Base-by-base conservation (phyloP, 2,888 invertebrate genomes). In the Limnephilus lunatus region DNA sequence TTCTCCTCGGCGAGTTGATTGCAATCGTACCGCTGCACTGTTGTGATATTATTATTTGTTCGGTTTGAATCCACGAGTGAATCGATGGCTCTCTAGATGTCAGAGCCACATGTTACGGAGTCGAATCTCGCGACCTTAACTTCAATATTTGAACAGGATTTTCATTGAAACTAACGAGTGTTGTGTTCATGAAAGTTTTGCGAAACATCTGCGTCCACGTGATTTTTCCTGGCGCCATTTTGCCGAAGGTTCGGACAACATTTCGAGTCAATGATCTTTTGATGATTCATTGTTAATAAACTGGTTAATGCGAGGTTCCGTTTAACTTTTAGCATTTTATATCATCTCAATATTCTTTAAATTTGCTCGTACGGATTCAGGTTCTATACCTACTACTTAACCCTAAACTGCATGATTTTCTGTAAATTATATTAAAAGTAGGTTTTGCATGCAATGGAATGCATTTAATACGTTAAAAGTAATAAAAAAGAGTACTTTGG, bases 221-320 rank as follows among this genome's bases (percentile, higher is more conserved):
- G 68, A 25, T 32, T 25, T 53, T 53, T 68, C 68, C 31, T 35
- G 88, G 30, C 88, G 88, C 53, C 88, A 12, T 32, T 88, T 31
- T 68, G 31, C 19, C 88, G 88, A 88, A 88, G 88, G 88, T 88
- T 88, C 35, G 5, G 35, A 31, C 53, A 53, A 31, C 68, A 44
- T 53, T 88, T 68, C 88, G 87, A 87, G 88, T 88, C 88, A 88
- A 88, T 68, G 88, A 88, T 88, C 88, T 88, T 48, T 31, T 32
- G 88, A 68, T 88, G 88, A 88, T 53, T 88, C 88, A 88, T 86
- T 35, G 19, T 30, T 1, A 35, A 25, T 25, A n/a, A 68, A n/a
- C 68, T 68, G 68, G n/a, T 68, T 68, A 68, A 68, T 68, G 68
- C 68, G 68, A n/a, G 68, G 68, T 68, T 68, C 68, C 68, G 68